Evolutionary conservation across 1,140 invertebrate species (phyloP), one percentile per base, ranked within the genome.

Genomic region (Drosophila novamexicana): DNA sequence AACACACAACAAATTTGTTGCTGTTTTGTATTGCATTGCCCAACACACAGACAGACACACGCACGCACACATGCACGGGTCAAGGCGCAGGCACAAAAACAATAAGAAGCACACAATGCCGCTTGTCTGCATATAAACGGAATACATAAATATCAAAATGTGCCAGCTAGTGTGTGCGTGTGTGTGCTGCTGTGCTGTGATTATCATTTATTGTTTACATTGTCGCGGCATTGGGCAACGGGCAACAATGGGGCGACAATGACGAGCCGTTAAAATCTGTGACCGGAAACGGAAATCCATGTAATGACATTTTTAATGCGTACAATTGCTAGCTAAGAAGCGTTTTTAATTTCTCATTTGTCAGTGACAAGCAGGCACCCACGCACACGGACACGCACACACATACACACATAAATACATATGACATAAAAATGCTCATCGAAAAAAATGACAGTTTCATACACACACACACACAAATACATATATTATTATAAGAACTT

Each of bases 211-310:
- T 44, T 81, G 73, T 73, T 72, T 68, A 62, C 64, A 67, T 58
- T 66, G 59, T 61, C 59, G 32, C 40, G 32, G 6, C 42, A 16
- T 42, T 32, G 45, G 36, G 7, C 57, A 42, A 37, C 50, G 57
- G 45, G 58, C 61, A 62, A 66, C 52, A 54, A 65, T 54, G 71
- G 64, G 37, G 50, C 42, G 52, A 75, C 54, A 73, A 61, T 68
- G 56, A 45, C 56, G 56, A 57, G 22, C 58, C 52, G 66, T 71
- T 57, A 78, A 75, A 71, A 64, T 68, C 69, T 72, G 69, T 79
- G 64, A 72, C 64, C 59, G 64, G 77, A 76, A 79, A 81, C 66
- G 62, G 72, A 72, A 79, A 79, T 72, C 47, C 67, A 36, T 67
- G 52, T 76, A 76, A 79, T 79, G 63, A 42, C 73, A 66, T 52